Percentiles rank a stretch among this genome's conserved stretches.
These are phyloP conservation scores for Callipepla squamata DNA, from an alignment of 2,113 vertebrate species.

Conservation along the genomic window DNA sequence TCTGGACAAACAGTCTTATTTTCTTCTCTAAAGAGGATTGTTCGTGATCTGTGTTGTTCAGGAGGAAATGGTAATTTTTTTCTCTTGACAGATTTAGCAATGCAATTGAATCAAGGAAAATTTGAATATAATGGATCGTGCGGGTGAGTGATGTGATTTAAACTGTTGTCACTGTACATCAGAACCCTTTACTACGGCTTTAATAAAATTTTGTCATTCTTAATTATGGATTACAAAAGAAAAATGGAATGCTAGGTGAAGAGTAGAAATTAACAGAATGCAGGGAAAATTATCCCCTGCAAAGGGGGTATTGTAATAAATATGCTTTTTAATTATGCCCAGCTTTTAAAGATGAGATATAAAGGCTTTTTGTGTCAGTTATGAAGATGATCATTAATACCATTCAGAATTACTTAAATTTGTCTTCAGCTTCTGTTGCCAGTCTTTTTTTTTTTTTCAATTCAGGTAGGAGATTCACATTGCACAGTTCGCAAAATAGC, in stretches of 20 bases:
- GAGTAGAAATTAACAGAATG: constrained; percentile 20
- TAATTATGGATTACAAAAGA: constrained; percentile 77
- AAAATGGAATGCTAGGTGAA: background rate
- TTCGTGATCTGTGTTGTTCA: constrained; percentile 7
- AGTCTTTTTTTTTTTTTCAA: background rate
- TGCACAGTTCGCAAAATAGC: background rate
- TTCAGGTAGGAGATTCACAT: background rate
- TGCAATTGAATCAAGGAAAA: constrained; percentile 99
- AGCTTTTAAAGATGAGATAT: background rate
- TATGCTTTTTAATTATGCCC: background rate
- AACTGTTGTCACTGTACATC: constrained; percentile 38
- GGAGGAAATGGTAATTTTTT: constrained; percentile 58
- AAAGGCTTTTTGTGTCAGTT: background rate
- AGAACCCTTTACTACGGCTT: background rate
- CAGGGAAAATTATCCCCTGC: background rate
- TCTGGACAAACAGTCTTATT: background rate
- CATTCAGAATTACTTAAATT: background rate
- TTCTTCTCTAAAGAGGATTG: background rate
- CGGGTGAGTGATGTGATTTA: constrained; percentile 86
- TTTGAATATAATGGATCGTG: constrained; percentile 98
- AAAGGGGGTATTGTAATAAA: background rate
- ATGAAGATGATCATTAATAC: background rate
- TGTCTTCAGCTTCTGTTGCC: background rate
- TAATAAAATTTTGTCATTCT: constrained; percentile 76
- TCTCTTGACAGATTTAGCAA: constrained; percentile 91